Conservation (phyloP, 2,797 vertebrate genomes). For the Microcaecilia unicolor region DNA sequence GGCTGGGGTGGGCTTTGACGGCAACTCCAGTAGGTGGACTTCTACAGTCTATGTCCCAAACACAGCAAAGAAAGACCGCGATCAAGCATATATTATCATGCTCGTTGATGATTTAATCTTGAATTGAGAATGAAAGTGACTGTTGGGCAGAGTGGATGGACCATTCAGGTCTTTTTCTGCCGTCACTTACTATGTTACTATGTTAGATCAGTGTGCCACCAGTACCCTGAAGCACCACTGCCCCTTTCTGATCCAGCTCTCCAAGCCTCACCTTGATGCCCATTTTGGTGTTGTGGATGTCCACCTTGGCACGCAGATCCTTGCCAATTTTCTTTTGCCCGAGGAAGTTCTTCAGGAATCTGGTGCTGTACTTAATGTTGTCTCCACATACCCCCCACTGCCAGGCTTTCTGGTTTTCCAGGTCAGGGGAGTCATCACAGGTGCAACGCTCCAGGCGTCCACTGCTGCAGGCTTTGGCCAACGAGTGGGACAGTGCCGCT, state of each 20-base stretch:
- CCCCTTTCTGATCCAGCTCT: accelerated
- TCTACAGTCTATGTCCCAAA: too few species aligned
- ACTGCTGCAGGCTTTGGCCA: slow-evolving; percentile 91
- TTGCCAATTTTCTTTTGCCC: slow-evolving; percentile 87
- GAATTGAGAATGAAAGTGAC: too few species aligned
- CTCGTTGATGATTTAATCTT: too few species aligned
- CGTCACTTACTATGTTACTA: too few species aligned
- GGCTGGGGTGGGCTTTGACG: too few species aligned
- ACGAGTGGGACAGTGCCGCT: slow-evolving; percentile 79
- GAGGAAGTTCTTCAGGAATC: slow-evolving; percentile 90
- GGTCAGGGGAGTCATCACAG: slow-evolving; percentile 87
- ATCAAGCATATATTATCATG: too few species aligned
- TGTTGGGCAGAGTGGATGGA: too few species aligned
- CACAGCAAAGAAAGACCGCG: too few species aligned
- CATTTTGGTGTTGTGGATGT: slow-evolving; percentile 88
- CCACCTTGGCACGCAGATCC: slow-evolving; percentile 84
- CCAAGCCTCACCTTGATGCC: slow-evolving; percentile 81
- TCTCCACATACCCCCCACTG: slow-evolving; percentile 96
- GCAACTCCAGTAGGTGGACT: too few species aligned
- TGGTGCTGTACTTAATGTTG: slow-evolving; percentile 96
- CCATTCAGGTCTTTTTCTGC: too few species aligned
- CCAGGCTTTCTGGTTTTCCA: slow-evolving; percentile 93
- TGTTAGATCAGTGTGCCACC: too few species aligned
- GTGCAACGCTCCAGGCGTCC: slow-evolving; percentile 97
- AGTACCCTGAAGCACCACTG: too few species aligned